Base-by-base conservation (phyloP, 2,888 invertebrate genomes). In the Papilio demoleus region DNA sequence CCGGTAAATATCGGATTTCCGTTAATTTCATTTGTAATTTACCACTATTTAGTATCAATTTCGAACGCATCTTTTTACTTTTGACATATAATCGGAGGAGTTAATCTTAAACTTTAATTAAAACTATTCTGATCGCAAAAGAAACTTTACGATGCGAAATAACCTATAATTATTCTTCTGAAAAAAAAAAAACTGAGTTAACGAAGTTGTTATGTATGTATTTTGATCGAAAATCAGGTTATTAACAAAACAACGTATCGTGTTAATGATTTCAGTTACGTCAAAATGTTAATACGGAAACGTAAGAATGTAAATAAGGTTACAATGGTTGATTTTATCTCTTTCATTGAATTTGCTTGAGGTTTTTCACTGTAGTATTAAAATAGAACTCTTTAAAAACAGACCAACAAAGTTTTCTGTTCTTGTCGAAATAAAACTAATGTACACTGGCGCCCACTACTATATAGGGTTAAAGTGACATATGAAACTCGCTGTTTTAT, bases 21-120 rank as follows among this genome's bases (percentile, higher is more conserved):
- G 24, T 27, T 24, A 4, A 4, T 38, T 36, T n/a, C 6, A 14
- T n/a, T 12, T 14, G 27, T 64, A 53, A 64, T 64, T 53, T 9
- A 56, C 9, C 19, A 65, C 40, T 8, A 24, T n/a, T 50, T 31
- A 40, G 8, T 4, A 9, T 31, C 12, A 31, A 42, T 19, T 56
- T 40, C 11, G 14, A 19, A 11, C 5, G 42, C 19, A 34, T 42
- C 38, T n/a, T n/a, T n/a, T n/a, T n/a, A n/a, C n/a, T n/a, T n/a
- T 40, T 65, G 56, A 56, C 40, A 56, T 65, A 42, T 58, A 24
- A 12, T 2, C 38, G 38, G n/a, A 31, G 38, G 40, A 9, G 31
- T 53, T 64, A 53, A 53, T 53, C 53, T 53, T 38, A 38, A 24
- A 17, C n/a, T 38, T 38, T 14, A 9, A 61, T 24, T 0, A 24